Evolutionary conservation across 2,888 invertebrate species (phyloP), one percentile per base, ranked within the genome.

Genomic region (Diadromus collaris): DNA sequence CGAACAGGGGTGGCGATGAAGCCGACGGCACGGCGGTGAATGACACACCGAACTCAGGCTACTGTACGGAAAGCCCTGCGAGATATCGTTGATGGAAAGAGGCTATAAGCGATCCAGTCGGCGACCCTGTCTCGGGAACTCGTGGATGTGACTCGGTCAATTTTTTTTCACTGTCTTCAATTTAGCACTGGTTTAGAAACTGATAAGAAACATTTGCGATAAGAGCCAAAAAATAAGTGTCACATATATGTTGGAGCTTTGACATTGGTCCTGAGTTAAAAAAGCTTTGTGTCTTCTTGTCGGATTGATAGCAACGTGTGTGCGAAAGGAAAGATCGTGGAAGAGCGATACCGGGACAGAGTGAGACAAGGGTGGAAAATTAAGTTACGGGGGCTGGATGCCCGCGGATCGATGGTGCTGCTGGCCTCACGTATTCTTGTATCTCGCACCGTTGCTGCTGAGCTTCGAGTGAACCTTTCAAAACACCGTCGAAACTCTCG

Each of bases 321-420:
- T 7, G 46, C 19, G 72, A 51, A 38, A 74, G 68, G 72, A 81
- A 76, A 71, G 81, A 83, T 51, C 24, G 81, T 82, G 79, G 77
- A 81, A 81, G 72, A 63, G 73, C 79, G 78, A 58, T 79, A 34
- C 46, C 69, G 69, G 48, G 69, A 70, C 78, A 70, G 68, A 80
- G 68, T 46, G 48, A 65, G 67, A 32, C 41, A 65, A 68, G 80
- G 78, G 76, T 78, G 76, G 81, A 81, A 84, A 87, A 87, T 85
- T 86, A 84, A 86, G 85, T 85, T 83, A 84, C 82, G 82, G 81
- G 80, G 76, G 79, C 81, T 81, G 83, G 81, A 83, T 82, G 81
- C 78, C 76, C 77, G 48, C 67, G 84, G 87, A 87, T 87, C 87
- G 87, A 87, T 88, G 83, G 81, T 86, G 86, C 84, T 81, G 84